Base-by-base conservation (phyloP, 2,888 invertebrate genomes). In the Nemurella pictetii region DNA sequence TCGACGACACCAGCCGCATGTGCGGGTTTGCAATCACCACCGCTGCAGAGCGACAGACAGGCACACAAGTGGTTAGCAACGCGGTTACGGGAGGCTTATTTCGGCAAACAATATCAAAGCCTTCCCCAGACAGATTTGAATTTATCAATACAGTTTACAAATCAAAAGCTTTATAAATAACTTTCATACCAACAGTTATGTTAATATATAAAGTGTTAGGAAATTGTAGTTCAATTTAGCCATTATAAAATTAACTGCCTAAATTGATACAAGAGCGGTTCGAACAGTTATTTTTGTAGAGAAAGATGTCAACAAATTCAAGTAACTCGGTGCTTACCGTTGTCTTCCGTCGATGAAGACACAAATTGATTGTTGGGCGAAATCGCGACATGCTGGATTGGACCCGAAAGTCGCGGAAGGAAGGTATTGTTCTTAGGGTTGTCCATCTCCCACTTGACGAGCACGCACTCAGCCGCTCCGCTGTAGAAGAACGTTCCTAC, bases 381-480 rank as follows among this genome's bases (percentile, higher is more conserved):
- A 83, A 94, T 91, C 1, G 92, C 90, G 29, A 96, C 90, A 88
- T 94, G 93, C 83, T 91, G 90, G 74, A 96, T 93, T 0, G 94
- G 92, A 20, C 94, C 93, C 0, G 95, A 92, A 87, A 96, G 90
- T 83, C 96, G 92, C 0, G 97, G 96, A 80, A 96, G 88, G 89
- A 93, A 95, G 30, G 92, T 90, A 87, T 91, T 93, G 0, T 90
- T 88, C 4, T 91, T 89, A 0, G 91, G 89, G 87, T 92, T 91
- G 72, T 91, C 90, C 28, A 94, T 86, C 83, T 92, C 91, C 97
- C 96, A 97, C 89, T 94, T 94, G 0, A 96, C 96, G 83, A 97
- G 89, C 0, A 95, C 95, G 88, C 94, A 92, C 89, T 97, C 97
- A 80, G 92, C 92, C n/a, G 95, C 96, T 9, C 96, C 95, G 87